Evolutionary conservation across 2,797 vertebrate genomes (phyloP).

Genomic region (Phyllotis vaccarum): DNA sequence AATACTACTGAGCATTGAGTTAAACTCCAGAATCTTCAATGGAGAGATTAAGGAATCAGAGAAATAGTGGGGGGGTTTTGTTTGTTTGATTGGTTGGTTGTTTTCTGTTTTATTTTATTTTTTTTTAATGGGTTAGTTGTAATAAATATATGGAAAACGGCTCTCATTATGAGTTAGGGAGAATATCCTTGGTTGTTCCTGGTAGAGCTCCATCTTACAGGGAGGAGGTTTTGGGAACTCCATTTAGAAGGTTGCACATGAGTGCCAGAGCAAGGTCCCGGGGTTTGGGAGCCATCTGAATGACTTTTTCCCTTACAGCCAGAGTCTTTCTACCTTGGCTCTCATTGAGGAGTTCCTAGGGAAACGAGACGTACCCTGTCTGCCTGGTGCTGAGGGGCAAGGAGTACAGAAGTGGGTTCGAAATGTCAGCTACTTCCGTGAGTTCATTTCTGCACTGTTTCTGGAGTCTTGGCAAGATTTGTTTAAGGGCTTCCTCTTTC

Average conservation of each 20-base stretch:
- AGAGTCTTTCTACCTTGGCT: conserved; percentile 97
- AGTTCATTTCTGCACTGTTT: conserved; percentile 86
- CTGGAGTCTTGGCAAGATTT: conserved; percentile 10
- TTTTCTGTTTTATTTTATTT: background rate
- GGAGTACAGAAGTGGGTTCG: conserved; percentile 94
- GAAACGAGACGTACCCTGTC: conserved; percentile 92
- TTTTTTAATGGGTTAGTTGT: background rate
- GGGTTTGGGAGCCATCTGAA: conserved; percentile 55
- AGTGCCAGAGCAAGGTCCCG: background rate
- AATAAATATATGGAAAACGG: background rate
- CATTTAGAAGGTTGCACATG: background rate
- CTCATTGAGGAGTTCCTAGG: conserved; percentile 98
- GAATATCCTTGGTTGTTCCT: background rate
- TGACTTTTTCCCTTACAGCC: conserved; percentile 89
- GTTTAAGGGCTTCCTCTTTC: conserved; percentile 1
- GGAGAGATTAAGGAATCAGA: conserved; percentile 27
- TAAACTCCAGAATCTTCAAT: conserved; percentile 31
- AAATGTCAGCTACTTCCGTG: conserved; percentile 97
- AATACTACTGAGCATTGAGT: background rate
- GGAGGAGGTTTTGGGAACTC: background rate
- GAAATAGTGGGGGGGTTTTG: background rate
- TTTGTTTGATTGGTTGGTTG: background rate
- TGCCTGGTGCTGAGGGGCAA: conserved; percentile 88
- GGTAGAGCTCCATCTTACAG: background rate
- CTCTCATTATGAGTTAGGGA: background rate